phyloP scores from a whole-genome alignment of 2,797 vertebrate species.

The Peromyscus attwateri region DNA sequence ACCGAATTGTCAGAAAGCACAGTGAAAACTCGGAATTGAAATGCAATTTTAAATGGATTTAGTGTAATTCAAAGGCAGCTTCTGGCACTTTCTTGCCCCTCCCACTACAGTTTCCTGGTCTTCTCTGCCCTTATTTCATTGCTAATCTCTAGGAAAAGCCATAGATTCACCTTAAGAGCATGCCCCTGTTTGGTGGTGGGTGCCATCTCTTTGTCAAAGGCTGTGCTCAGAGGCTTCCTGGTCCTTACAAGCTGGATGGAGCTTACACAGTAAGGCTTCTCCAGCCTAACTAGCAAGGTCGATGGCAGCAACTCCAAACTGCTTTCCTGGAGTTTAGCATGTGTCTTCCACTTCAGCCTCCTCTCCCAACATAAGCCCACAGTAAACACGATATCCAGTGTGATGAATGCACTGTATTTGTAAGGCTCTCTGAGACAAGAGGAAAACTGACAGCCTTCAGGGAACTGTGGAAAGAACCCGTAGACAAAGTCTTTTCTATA shows the following conservation, averaged over 20 bases:
- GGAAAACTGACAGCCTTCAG: neutral
- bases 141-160: neutral
- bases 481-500: neutral
- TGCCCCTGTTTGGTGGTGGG: neutral
- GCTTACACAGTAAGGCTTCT: neutral
- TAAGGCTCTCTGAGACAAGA: neutral
- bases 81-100: neutral
- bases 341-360: neutral
- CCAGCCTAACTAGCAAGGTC: neutral
- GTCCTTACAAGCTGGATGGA: neutral
- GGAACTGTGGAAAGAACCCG: neutral
- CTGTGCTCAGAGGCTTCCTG: neutral
- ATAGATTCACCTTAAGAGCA: neutral
- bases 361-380: neutral
- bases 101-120: neutral
- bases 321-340: neutral
- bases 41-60: constrained; percentile 1
- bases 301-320: neutral
- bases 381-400: neutral
- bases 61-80: constrained; percentile 13
- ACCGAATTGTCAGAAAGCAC: neutral
- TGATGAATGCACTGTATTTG: neutral
- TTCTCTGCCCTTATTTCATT: neutral
- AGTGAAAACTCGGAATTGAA: neutral
- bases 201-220: neutral